Evolutionary conservation across 2,797 vertebrate species (phyloP).

Genomic region (Acipenser oxyrinchus): DNA sequence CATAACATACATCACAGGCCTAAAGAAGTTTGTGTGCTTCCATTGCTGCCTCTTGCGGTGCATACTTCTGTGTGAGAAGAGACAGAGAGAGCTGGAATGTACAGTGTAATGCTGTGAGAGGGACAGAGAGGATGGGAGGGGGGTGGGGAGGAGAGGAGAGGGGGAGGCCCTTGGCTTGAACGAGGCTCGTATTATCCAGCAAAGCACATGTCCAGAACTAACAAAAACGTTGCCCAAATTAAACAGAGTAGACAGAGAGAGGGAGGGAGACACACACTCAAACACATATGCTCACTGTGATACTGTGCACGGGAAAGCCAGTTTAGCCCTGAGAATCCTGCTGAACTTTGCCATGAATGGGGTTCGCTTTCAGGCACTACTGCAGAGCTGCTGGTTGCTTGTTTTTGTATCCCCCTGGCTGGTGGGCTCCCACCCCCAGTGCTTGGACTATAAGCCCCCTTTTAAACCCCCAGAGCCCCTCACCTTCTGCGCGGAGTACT

Average conservation of each 20-base stretch:
- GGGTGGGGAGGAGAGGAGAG: conserved; percentile 17
- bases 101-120: conserved; percentile 21
- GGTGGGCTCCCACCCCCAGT: conserved; percentile 65
- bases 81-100: conserved; percentile 42
- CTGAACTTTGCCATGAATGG: conserved; percentile 22
- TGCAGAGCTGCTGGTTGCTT: conserved; percentile 32
- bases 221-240: conserved; percentile 23
- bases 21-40: too few relatives aligned
- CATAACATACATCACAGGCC: neutral
- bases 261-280: conserved; percentile 10
- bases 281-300: conserved; percentile 3
- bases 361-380: conserved; percentile 19
- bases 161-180: conserved; percentile 30
- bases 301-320: neutral
- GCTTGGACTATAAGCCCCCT: conserved; percentile 72
- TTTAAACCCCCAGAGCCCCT: conserved; percentile 56
- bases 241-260: conserved; percentile 2
- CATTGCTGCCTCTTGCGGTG: too few relatives aligned
- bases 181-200: conserved; percentile 42
- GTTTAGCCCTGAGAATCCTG: neutral
- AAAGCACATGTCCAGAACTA: conserved; percentile 43
- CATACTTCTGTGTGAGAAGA: neutral
- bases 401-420: conserved; percentile 34
- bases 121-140: conserved; percentile 17
- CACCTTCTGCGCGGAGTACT: conserved; percentile 63